Percentiles rank a stretch among this genome's conserved stretches.
Conservation (phyloP, 2,888 invertebrate species). For the Tetrapedia diversipes region DNA sequence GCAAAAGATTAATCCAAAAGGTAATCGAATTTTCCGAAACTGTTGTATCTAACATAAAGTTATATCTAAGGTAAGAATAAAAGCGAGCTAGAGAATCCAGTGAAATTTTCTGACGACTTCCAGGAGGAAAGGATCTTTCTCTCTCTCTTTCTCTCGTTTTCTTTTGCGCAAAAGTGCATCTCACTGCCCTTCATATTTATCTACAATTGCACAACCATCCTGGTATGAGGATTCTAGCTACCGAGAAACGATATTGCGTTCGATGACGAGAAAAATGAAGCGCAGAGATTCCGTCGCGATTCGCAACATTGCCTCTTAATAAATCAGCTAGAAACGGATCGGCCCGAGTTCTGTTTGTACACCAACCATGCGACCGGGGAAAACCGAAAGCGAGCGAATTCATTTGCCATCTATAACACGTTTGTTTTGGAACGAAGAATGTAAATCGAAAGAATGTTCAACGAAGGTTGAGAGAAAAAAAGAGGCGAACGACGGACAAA, state of each 20-base stretch:
- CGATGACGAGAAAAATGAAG: constrained; percentile 44
- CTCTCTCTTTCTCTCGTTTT: too few species aligned
- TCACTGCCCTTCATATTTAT: constrained; percentile 41
- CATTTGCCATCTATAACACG: background rate
- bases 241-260: constrained; percentile 44
- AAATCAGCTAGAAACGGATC: constrained; percentile 19
- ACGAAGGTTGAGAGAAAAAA: constrained; percentile 35
- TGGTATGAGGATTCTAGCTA: constrained; percentile 52
- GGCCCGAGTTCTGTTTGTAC: constrained; percentile 21
- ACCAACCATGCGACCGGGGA: background rate
- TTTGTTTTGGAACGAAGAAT: constrained; percentile 15
- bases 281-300: constrained; percentile 19
- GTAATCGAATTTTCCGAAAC: too few species aligned
- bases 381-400: constrained; percentile 1
- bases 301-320: constrained; percentile 18
- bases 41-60: too few species aligned
- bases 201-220: constrained; percentile 40
- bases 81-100: too few species aligned
- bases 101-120: constrained; percentile 3
- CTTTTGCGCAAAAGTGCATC: constrained; percentile 28
- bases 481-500: constrained; percentile 13
- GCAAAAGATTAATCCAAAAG: too few species aligned
- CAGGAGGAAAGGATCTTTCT: constrained; percentile 5
- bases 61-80: too few species aligned
- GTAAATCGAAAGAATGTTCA: background rate